phyloP scores from a whole-genome alignment of 2,797 vertebrate genomes.

The Odontamblyopus rebecca region DNA sequence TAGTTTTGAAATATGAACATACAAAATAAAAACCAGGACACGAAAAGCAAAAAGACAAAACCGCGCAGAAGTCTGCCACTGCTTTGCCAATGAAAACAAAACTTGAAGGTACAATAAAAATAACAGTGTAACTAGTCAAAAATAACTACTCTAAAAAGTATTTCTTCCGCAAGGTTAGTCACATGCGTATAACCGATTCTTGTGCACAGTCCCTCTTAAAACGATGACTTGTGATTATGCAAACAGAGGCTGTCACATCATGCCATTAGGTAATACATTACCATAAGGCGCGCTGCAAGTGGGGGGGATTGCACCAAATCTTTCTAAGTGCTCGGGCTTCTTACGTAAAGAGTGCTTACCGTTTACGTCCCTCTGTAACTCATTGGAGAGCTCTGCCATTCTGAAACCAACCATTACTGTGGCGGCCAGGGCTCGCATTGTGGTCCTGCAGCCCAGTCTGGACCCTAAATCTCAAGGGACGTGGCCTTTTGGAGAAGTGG shows the following conservation, averaged over 20 bases:
- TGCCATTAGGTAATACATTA: slow-evolving; percentile 8
- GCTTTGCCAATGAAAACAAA: too few species aligned
- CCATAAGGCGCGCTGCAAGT: not conserved
- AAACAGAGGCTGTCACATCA: slow-evolving; percentile 10
- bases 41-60: too few species aligned
- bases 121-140: too few species aligned
- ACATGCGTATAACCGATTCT: not conserved
- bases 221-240: slow-evolving; percentile 17
- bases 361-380: not conserved
- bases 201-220: not conserved
- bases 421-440: not conserved
- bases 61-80: too few species aligned
- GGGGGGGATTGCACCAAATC: too few species aligned
- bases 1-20: too few species aligned
- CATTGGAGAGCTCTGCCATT: not conserved
- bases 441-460: not conserved
- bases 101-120: too few species aligned
- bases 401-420: slow-evolving; percentile 10
- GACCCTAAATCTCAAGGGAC: slow-evolving; percentile 1
- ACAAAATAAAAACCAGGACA: too few species aligned
- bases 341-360: not conserved
- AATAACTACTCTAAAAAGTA: too few species aligned
- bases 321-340: not conserved
- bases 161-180: not conserved
- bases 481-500: not conserved